Conservation (phyloP, 2,888 invertebrate genomes). For the Stomorhina lunata region DNA sequence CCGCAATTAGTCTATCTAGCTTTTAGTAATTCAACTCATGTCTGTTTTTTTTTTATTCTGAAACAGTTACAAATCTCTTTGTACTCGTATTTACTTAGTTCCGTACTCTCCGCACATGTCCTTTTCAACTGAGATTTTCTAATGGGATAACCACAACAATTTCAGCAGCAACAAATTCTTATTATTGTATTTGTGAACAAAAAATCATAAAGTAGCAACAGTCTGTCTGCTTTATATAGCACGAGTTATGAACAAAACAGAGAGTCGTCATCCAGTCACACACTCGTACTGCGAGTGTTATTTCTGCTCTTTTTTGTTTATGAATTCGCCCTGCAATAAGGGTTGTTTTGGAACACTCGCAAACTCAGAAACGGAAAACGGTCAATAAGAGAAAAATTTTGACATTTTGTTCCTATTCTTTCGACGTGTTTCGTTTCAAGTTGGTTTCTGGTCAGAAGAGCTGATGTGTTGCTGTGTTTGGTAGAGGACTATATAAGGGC, state of each 20-base stretch:
- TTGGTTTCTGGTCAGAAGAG: constrained; percentile 45
- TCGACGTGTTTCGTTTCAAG: constrained; percentile 49
- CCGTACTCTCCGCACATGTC: constrained; percentile 69
- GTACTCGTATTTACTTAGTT: too few relatives aligned
- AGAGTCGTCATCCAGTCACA: constrained; percentile 57
- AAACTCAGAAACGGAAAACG: constrained; percentile 12
- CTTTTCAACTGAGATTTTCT: constrained; percentile 44
- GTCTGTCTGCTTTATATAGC: constrained; percentile 63
- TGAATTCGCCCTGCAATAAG: constrained; percentile 56
- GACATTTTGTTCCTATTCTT: constrained; percentile 42
- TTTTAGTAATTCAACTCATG: constrained; percentile 51
- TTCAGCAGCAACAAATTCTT: constrained; percentile 21
- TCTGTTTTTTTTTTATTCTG: constrained; percentile 39
- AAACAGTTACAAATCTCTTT: background rate
- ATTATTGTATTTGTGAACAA: constrained; percentile 33
- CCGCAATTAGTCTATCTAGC: constrained; percentile 15
- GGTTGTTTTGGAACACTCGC: constrained; percentile 43
- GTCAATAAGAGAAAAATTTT: constrained; percentile 38
- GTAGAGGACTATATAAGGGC: constrained; percentile 77
- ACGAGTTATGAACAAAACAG: constrained; percentile 66
- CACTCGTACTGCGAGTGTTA: constrained; percentile 29
- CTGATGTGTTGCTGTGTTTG: constrained; percentile 55
- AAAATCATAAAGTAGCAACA: constrained; percentile 60
- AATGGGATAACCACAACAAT: constrained; percentile 14
- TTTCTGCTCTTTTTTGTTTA: constrained; percentile 19